phyloP scores from a whole-genome alignment of 2,113 vertebrate species.

The Australoheros scitulus region DNA sequence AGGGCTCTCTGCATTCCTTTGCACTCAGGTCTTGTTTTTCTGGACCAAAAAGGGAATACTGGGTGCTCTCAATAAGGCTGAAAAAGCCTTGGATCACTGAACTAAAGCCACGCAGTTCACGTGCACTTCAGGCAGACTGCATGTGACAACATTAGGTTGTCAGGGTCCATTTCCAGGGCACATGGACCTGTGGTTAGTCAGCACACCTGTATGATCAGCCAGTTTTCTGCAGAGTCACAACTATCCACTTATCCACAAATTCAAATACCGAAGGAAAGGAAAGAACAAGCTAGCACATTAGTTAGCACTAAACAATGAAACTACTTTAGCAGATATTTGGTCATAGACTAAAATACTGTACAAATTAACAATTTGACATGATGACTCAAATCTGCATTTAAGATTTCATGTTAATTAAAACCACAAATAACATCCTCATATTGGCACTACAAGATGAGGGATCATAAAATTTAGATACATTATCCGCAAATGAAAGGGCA shows the following conservation, averaged over 20 bases:
- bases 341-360: neutral
- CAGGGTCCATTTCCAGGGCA: neutral
- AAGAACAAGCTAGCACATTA: neutral
- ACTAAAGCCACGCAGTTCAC: neutral
- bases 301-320: neutral
- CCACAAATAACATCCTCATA: neutral
- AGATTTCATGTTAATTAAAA: neutral
- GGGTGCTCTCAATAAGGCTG: neutral
- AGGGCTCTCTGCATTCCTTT: constrained; percentile 67
- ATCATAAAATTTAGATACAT: neutral
- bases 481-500: neutral
- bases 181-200: neutral
- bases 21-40: constrained; percentile 63
- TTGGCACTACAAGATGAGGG: neutral
- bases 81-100: constrained; percentile 37
- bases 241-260: neutral
- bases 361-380: neutral
- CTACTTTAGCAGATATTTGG: neutral
- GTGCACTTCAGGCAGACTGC: neutral
- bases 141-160: constrained; percentile 22
- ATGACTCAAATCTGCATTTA: neutral
- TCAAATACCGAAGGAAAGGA: too few species aligned
- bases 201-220: neutral
- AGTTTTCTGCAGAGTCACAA: neutral
- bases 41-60: neutral